Conservation (phyloP, 2,888 invertebrate species). For the Panopea generosa region DNA sequence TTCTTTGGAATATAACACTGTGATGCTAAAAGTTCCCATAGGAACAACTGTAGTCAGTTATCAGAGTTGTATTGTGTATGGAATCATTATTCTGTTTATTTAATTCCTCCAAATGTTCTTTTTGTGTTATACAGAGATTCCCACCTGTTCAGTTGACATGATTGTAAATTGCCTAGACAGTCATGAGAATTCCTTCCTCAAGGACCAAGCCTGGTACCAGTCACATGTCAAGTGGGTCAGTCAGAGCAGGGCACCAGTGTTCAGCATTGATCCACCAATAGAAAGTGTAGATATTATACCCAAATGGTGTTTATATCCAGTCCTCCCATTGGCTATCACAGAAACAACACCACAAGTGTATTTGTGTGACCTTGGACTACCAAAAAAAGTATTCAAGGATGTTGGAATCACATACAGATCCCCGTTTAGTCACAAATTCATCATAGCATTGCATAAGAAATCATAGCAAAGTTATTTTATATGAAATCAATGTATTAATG, state of each 20-base stretch:
- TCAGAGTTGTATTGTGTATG: too few relatives aligned
- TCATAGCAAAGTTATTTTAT: slow-evolving; percentile 35
- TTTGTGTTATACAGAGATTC: slow-evolving; percentile 72
- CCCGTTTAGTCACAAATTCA: slow-evolving; percentile 94
- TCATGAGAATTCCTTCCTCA: slow-evolving; percentile 71
- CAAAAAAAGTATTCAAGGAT: slow-evolving; percentile 91
- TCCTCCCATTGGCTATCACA: slow-evolving; percentile 89
- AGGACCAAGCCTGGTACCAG: slow-evolving; percentile 85
- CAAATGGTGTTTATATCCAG: slow-evolving; percentile 91
- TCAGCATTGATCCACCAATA: slow-evolving; percentile 92
- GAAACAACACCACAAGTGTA: slow-evolving; percentile 89
- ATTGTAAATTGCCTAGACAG: slow-evolving; percentile 84
- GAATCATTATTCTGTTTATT: too few relatives aligned
- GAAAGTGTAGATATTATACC: slow-evolving; percentile 86
- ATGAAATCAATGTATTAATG: slow-evolving; percentile 3
- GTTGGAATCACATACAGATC: slow-evolving; percentile 92
- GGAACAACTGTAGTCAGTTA: too few relatives aligned
- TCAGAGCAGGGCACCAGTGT: slow-evolving; percentile 90
- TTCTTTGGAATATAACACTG: too few relatives aligned
- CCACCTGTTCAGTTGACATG: slow-evolving; percentile 78
- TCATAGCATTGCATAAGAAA: slow-evolving; percentile 88
- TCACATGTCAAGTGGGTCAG: slow-evolving; percentile 90
- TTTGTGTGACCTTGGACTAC: slow-evolving; percentile 94
- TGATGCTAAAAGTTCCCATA: too few relatives aligned
- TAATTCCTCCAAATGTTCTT: too few relatives aligned